Conservation (phyloP, 2,888 invertebrate species). For the Polymixis lichenea region DNA sequence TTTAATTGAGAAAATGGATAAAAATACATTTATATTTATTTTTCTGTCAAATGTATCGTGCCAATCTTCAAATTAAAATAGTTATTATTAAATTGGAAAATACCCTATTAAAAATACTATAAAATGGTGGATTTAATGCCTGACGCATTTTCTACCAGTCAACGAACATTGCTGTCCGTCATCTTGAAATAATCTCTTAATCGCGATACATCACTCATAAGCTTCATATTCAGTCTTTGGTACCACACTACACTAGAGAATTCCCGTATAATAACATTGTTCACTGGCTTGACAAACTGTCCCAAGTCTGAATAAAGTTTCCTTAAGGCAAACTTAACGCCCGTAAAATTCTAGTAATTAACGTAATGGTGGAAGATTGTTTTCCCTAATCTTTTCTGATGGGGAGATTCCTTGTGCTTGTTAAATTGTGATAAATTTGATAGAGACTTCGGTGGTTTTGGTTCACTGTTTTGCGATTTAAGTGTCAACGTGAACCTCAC, state of each 20-base stretch:
- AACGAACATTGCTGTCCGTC: no score
- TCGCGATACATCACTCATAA: background rate
- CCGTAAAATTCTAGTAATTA: slow-evolving; percentile 70
- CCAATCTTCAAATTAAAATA: no score
- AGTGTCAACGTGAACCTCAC: no score
- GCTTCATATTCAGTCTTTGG: background rate
- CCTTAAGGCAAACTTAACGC: slow-evolving; percentile 59
- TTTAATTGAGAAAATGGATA: no score
- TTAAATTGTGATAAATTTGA: slow-evolving; percentile 56
- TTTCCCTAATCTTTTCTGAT: slow-evolving; percentile 62
- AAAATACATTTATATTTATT: no score
- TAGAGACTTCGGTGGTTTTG: slow-evolving; percentile 8
- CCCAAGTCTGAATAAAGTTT: slow-evolving; percentile 63
- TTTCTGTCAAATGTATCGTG: no score
- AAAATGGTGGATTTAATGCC: no score
- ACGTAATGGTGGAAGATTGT: slow-evolving; percentile 65
- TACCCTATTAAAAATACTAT: no score
- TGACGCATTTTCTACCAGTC: no score
- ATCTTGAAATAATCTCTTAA: no score
- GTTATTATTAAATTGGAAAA: no score
- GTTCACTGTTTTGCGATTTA: background rate
- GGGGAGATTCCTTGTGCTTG: slow-evolving; percentile 37
- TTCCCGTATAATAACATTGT: slow-evolving; percentile 27
- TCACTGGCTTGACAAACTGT: slow-evolving; percentile 51
- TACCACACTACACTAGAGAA: slow-evolving; percentile 19